phyloP scores from a whole-genome alignment of 2,113 vertebrate species.

The Cairina moschata region DNA sequence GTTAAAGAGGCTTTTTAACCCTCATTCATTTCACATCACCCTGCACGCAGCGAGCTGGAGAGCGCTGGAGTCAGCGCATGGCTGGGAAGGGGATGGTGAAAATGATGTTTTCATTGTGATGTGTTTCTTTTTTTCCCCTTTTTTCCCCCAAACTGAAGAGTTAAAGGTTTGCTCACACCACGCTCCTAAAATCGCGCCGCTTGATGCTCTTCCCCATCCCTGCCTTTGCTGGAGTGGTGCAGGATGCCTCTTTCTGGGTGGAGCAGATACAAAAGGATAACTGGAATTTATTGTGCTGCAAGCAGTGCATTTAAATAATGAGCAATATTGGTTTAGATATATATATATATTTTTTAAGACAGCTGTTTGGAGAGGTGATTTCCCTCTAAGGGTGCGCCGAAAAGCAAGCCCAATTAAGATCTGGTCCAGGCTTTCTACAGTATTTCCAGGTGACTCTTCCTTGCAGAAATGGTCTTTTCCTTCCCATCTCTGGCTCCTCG shows the following conservation, averaged over 20 bases:
- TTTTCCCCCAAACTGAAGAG: background rate
- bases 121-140: background rate
- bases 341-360: background rate
- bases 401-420: no score
- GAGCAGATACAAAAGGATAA: background rate
- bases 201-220: background rate
- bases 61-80: background rate
- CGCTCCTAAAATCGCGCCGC: background rate
- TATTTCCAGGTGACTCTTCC: background rate
- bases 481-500: accelerated
- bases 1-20: background rate
- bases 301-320: background rate
- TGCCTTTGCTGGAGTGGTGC: background rate
- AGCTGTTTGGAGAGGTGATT: background rate
- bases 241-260: background rate
- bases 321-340: no score
- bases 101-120: background rate
- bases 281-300: background rate
- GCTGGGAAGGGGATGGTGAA: no score
- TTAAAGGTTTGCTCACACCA: background rate
- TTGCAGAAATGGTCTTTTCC: background rate
- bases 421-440: background rate
- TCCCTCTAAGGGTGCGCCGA: background rate
- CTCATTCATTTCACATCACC: background rate
- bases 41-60: background rate